Evolutionary conservation across 2,113 vertebrate genomes (phyloP), one percentile per base, ranked within the genome.

Genomic region (Chelonoidis abingdonii): DNA sequence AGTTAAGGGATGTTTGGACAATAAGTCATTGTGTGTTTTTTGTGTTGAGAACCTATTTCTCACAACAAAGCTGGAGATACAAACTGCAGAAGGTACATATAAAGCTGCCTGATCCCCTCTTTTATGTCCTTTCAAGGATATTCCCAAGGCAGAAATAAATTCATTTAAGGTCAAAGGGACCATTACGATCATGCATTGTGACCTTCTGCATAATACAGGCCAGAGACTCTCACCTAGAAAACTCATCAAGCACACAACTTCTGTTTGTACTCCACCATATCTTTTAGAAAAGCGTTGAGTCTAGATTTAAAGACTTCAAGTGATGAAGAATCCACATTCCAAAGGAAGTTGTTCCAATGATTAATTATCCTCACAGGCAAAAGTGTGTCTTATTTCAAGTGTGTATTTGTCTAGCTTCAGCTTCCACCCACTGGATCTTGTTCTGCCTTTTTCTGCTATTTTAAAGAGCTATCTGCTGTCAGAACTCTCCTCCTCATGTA

Each of bases 131-230:
- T 90, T 72, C 52, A 92, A 12, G 25, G 85, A 79, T 49, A 79
- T 82, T 82, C 53, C 59, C 88, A 94, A 90, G 72, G 41, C n/a
- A 88, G 80, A 96, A 86, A 52, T 10, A 81, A 53, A 83, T 85
- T 93, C 93, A 90, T 49, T 84, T 69, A 90, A 89, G 76, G 22
- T 29, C 38, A 89, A 93, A 97, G 54, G 31, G 95, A 81, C 19
- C 2, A 2, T 56, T 81, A 44, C 4, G 12, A 91, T 92, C 88
- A 82, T n/a, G 17, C n/a, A 72, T 1, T 38, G 31, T 38, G 16
- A 72, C 65, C 35, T 21, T 69, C 24, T 27, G 59, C 59, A 3
- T 31, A 62, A 31, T 31, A 62, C 59, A 62, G 29, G 29, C 59
- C 69, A 88, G 29, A 87, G 44, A 81, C 35, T 49, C 44, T 88